Conservation (phyloP, 2,888 invertebrate genomes). For the Thalpophila matura region DNA sequence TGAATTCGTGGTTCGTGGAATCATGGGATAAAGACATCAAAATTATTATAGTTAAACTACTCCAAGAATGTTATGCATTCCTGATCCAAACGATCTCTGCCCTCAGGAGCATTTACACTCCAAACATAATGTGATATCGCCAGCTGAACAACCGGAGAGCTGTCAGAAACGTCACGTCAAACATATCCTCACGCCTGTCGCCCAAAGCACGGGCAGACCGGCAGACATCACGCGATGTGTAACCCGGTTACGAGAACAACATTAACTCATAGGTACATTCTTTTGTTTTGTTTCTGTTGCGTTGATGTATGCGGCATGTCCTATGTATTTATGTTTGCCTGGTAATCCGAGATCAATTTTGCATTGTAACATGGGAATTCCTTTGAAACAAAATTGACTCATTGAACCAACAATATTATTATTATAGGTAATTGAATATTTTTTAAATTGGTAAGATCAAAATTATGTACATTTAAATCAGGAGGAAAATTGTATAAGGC, state of each 20-base stretch:
- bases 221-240: conserved; percentile 63
- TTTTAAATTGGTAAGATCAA: no score
- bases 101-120: conserved; percentile 43
- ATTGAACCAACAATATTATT: no score
- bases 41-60: background rate
- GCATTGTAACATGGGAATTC: conserved; percentile 14
- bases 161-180: conserved; percentile 62
- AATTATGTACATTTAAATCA: no score
- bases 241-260: conserved; percentile 57
- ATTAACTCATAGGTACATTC: conserved; percentile 27
- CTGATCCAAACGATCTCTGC: conserved; percentile 39
- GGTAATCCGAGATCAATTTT: conserved; percentile 39
- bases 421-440: no score
- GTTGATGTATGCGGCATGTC: conserved; percentile 6
- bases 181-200: conserved; percentile 67
- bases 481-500: no score
- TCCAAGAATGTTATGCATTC: conserved; percentile 27
- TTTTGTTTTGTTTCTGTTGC: conserved; percentile 42
- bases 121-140: conserved; percentile 41
- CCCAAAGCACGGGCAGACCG: conserved; percentile 61
- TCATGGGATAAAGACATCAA: background rate
- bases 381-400: background rate
- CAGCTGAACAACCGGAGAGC: conserved; percentile 49
- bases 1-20: no score
- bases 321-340: conserved; percentile 45